Evolutionary conservation across 2,888 invertebrate genomes (phyloP).

Genomic region (Drosophila fungiperda): DNA sequence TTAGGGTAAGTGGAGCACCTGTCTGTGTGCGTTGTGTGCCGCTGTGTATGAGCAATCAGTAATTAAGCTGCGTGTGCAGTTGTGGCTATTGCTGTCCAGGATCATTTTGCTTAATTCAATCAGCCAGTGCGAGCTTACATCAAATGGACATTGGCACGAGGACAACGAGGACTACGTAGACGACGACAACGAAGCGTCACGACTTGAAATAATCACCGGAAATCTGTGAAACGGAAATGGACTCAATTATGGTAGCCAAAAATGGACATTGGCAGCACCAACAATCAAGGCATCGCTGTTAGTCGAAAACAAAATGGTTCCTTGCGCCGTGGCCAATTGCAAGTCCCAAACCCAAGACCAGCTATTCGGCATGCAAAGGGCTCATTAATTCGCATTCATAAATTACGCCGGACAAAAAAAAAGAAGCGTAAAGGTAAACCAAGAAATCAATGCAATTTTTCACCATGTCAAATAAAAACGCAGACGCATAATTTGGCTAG

Average conservation of each 20-base stretch:
- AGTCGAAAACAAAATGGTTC: conserved; percentile 63
- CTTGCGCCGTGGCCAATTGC: conserved; percentile 22
- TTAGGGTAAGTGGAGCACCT: conserved; percentile 68
- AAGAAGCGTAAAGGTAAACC: conserved; percentile 41
- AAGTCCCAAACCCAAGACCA: conserved; percentile 29
- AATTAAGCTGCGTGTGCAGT: conserved; percentile 72
- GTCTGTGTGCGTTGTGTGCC: conserved; percentile 9
- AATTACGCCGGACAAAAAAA: conserved; percentile 59
- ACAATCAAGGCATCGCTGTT: conserved; percentile 56
- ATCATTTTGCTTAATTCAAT: conserved; percentile 75
- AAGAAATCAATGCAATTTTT: conserved; percentile 71
- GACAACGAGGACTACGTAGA: background rate
- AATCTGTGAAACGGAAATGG: conserved; percentile 78
- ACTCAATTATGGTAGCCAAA: conserved; percentile 74
- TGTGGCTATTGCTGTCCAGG: conserved; percentile 37
- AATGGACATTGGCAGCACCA: conserved; percentile 56
- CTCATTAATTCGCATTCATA: conserved; percentile 77
- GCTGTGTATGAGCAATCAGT: conserved; percentile 16
- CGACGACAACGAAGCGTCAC: conserved; percentile 7
- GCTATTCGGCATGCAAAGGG: conserved; percentile 71
- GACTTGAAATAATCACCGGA: conserved; percentile 75
- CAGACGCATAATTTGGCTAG: background rate
- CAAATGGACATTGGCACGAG: conserved; percentile 45
- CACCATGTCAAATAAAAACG: conserved; percentile 14
- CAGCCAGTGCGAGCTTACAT: conserved; percentile 36